Conservation (phyloP, 2,797 vertebrate species). For the Aulostomus chinensis region DNA sequence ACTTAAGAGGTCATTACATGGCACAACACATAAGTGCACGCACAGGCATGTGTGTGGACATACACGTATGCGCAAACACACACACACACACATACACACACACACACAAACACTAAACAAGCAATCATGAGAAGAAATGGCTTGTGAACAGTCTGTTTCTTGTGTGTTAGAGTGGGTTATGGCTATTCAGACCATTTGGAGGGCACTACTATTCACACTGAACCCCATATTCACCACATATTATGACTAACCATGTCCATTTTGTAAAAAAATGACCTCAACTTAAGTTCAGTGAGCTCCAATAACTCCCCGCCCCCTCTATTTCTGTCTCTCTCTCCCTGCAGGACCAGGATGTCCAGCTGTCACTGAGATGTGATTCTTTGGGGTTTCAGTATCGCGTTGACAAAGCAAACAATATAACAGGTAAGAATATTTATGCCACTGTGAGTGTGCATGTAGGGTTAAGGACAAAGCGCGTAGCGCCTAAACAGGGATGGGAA, state of each 20-base stretch:
- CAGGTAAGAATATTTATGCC: slow-evolving; percentile 54
- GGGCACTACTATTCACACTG: slow-evolving; percentile 63
- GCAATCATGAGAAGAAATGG: slow-evolving; percentile 51
- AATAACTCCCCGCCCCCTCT: slow-evolving; percentile 40
- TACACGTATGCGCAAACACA: too few relatives aligned
- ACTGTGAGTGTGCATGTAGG: slow-evolving; percentile 1
- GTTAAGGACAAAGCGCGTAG: background rate
- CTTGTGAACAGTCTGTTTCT: slow-evolving; percentile 57
- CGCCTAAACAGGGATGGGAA: too few relatives aligned
- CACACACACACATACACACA: background rate
- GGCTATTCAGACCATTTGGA: slow-evolving; percentile 63
- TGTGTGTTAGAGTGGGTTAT: slow-evolving; percentile 62
- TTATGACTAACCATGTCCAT: slow-evolving; percentile 66
- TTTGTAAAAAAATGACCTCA: slow-evolving; percentile 67
- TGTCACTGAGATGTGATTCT: slow-evolving; percentile 78
- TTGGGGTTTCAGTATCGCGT: slow-evolving; percentile 57
- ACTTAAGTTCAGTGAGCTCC: slow-evolving; percentile 54
- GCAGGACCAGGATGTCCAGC: slow-evolving; percentile 63
- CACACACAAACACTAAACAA: slow-evolving; percentile 53
- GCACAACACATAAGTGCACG: slow-evolving; percentile 4
- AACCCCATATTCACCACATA: slow-evolving; percentile 60
- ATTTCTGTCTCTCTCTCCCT: slow-evolving; percentile 24
- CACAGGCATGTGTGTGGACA: too few relatives aligned
- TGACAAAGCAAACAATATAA: slow-evolving; percentile 56
- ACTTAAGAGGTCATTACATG: slow-evolving; percentile 65